These are phyloP conservation scores for Brienomyrus longianalis DNA, from an alignment of 2,113 vertebrate species.

Conservation along the genomic window DNA sequence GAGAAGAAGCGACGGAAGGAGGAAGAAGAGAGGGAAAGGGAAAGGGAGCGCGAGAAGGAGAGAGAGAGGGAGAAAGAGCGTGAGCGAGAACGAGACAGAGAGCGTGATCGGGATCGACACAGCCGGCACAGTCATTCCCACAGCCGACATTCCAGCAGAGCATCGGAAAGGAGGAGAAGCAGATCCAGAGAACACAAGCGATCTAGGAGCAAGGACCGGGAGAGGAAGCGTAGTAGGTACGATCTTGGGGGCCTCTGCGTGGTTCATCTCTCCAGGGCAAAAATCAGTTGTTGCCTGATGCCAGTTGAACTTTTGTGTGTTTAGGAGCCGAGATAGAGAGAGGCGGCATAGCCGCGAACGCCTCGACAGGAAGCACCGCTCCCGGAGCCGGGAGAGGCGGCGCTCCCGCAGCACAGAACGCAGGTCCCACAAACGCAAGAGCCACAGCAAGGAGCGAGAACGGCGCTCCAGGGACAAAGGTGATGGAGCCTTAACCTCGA, in stretches of 20 bases:
- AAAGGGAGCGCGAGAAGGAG: conserved; percentile 44
- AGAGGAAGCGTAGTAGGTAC: conserved; percentile 86
- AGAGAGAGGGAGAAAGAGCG: background rate
- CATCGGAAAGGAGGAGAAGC: conserved; percentile 38
- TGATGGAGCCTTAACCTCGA: conserved; percentile 28
- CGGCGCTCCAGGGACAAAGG: conserved; percentile 94
- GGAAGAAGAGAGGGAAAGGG: conserved; percentile 31
- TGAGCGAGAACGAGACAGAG: background rate
- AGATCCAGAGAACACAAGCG: conserved; percentile 85
- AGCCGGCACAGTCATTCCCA: conserved; percentile 12
- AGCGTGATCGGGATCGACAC: conserved; percentile 1
- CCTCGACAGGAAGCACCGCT: conserved; percentile 77
- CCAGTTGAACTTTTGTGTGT: background rate
- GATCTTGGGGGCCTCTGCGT: background rate
- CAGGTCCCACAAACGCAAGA: conserved; percentile 82
- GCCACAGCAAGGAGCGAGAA: conserved; percentile 78
- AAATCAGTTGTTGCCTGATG: background rate
- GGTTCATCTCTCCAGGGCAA: background rate
- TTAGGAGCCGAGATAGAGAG: conserved; percentile 78
- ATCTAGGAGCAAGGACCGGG: conserved; percentile 84
- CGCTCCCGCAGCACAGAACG: conserved; percentile 87
- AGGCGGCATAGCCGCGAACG: conserved; percentile 81
- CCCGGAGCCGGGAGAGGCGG: conserved; percentile 82
- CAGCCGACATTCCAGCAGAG: conserved; percentile 19
- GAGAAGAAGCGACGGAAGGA: conserved; percentile 15